A percentile compares a stretch with the other conserved stretches of the same genome.
Conservation (phyloP, 2,797 vertebrate species). For the Sebastes hubbsi region DNA sequence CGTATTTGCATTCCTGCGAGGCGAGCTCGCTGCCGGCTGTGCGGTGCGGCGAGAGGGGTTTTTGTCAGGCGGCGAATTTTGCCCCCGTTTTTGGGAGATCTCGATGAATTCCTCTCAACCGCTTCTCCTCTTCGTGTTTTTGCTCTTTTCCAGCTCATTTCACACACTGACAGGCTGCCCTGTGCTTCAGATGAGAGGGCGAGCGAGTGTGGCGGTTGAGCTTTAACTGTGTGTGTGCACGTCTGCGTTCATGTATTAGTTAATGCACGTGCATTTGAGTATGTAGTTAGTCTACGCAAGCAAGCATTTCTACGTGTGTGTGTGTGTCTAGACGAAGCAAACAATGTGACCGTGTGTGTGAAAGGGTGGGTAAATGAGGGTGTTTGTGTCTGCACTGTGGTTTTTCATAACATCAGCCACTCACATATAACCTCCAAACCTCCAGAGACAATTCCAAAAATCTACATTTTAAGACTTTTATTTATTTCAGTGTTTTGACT, state of each 20-base stretch:
- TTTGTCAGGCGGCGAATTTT: background rate
- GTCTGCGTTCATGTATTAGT: background rate
- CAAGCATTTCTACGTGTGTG: conserved; percentile 2
- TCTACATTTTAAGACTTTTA: background rate
- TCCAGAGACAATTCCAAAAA: background rate
- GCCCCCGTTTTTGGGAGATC: background rate
- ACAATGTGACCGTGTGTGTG: background rate
- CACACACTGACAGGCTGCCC: conserved; percentile 46
- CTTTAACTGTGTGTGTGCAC: background rate
- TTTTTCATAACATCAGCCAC: conserved; percentile 19
- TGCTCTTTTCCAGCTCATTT: conserved; percentile 65
- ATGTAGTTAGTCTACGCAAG: conserved; percentile 25
- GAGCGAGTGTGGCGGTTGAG: conserved; percentile 23
- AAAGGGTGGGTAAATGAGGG: background rate
- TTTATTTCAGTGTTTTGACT: background rate
- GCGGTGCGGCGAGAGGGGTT: background rate
- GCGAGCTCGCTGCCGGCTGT: background rate
- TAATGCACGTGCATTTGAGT: background rate
- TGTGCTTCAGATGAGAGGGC: conserved; percentile 39
- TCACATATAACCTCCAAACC: background rate
- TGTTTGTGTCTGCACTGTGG: conserved; percentile 27
- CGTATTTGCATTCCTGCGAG: conserved; percentile 34
- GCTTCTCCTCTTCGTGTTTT: conserved; percentile 41
- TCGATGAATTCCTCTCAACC: conserved; percentile 31
- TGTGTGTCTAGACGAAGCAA: conserved; percentile 43